Conservation (phyloP, 1,140 invertebrate genomes). For the Drosophila setifemur region DNA sequence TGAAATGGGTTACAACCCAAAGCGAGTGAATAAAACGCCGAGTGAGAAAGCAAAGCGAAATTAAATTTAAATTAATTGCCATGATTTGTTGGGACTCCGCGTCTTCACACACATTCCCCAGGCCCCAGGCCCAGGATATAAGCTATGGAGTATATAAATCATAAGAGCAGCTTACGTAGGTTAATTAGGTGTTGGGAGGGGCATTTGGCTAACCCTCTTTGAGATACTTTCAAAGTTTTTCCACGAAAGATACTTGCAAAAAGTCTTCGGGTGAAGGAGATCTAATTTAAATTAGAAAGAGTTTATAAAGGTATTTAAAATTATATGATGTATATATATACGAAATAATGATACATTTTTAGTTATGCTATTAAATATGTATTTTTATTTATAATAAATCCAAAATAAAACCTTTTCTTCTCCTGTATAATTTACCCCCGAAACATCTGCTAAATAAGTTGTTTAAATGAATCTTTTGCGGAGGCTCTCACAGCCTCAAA, state of each 20-base stretch:
- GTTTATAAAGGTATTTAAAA: too few species aligned
- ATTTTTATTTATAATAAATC: too few species aligned
- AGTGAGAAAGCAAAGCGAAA: slow-evolving; percentile 10
- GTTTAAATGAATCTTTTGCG: not conserved
- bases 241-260: too few species aligned
- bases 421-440: too few species aligned
- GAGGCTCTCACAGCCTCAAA: slow-evolving; percentile 13
- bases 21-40: not conserved
- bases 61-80: slow-evolving; percentile 55
- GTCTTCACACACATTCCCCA: slow-evolving; percentile 1
- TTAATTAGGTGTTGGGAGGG: not conserved
- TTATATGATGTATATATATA: too few species aligned
- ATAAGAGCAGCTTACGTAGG: slow-evolving; percentile 14
- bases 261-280: too few species aligned
- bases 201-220: not conserved
- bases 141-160: slow-evolving; percentile 1
- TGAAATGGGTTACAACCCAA: slow-evolving; percentile 28
- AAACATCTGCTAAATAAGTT: not conserved
- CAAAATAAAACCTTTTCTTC: not conserved
- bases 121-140: not conserved
- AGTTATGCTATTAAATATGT: too few species aligned
- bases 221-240: too few species aligned
- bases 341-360: too few species aligned
- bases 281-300: too few species aligned
- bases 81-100: slow-evolving; percentile 38